A percentile compares a stretch with the other conserved stretches of the same genome.
These are phyloP conservation scores for Coleophora flavipennella DNA, from an alignment of 2,888 invertebrate genomes.

Conservation along the genomic window DNA sequence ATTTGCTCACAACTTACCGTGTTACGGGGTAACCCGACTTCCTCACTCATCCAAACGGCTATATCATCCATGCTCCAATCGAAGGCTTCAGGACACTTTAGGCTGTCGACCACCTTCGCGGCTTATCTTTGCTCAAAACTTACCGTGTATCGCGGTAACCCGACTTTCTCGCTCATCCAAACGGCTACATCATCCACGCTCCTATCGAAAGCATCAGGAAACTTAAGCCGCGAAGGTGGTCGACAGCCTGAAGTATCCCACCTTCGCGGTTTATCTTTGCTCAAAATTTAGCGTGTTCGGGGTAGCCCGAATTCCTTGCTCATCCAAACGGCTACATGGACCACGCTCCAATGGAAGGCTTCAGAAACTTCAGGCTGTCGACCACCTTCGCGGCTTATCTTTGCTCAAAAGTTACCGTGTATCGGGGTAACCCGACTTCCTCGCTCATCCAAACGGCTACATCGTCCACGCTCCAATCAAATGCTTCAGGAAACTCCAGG, in stretches of 20 bases:
- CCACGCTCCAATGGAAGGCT: conserved; percentile 57
- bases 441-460: conserved; percentile 61
- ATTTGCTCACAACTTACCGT: conserved; percentile 47
- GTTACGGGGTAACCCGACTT: conserved; percentile 62
- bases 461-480: conserved; percentile 55
- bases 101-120: conserved; percentile 44
- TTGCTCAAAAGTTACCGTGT: conserved; percentile 53
- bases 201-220: conserved; percentile 63
- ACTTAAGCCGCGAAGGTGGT: conserved; percentile 38
- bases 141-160: conserved; percentile 67
- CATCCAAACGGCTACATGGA: conserved; percentile 64
- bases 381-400: too few relatives aligned
- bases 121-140: too few relatives aligned
- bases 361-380: too few relatives aligned
- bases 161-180: conserved; percentile 57
- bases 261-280: too few relatives aligned
- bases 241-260: conserved; percentile 47
- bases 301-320: conserved; percentile 47
- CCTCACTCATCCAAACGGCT: conserved; percentile 52
- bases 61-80: conserved; percentile 61
- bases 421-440: conserved; percentile 57
- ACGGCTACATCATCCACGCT: conserved; percentile 46
- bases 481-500: conserved; percentile 45
- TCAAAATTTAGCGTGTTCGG: too few relatives aligned
- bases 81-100: conserved; percentile 50